Evolutionary conservation across 2,888 invertebrate species (phyloP), one percentile per base, ranked within the genome.

Genomic region (Xylophagus ater): DNA sequence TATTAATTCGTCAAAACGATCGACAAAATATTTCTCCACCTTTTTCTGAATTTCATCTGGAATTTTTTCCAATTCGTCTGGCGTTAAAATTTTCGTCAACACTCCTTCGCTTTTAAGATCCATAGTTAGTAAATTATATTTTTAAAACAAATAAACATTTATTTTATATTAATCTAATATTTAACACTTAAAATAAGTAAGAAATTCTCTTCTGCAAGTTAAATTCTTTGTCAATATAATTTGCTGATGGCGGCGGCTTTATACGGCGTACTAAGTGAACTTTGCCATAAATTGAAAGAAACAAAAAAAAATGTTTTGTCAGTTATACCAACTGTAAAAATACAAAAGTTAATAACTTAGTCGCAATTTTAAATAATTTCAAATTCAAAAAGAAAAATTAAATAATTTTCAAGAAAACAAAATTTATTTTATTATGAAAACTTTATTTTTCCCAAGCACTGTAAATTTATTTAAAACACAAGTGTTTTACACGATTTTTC

Each of bases 1-100:
- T 51, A 82, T 68, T 48, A 76, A 77, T 58, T 81, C 78, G 52
- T 80, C 80, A 55, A 79, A 76, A 57, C 76, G 75, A 41, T 71
- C 68, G 33, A 68, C 70, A 36, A 76, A 68, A 52, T 69, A 71
- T 23, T 58, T 59, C 51, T 76, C 75, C 26, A 85, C 67, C 65
- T 83, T 84, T 49, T 70, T 60, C 18, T 67, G 67, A 44, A 74
- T 61, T 50, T 62, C 67, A 41, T 61, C 58, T 40, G 75, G 72
- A 43, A 76, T 66, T 49, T 65, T 64, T 33, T 62, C 57, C 57
- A 74, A 66, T 59, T 78, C 77, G 39, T 72, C 70, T 10, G 58
- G 57, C 21, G 62, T 66, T 48, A 77, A 56, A 43, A 71, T 54
- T 19, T 64, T 58, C 17, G 52, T 48, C 24, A 70, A 51, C 36